Evolutionary conservation across 2,888 invertebrate genomes (phyloP), one percentile per base, ranked within the genome.

Genomic region (Epiblema foenella): DNA sequence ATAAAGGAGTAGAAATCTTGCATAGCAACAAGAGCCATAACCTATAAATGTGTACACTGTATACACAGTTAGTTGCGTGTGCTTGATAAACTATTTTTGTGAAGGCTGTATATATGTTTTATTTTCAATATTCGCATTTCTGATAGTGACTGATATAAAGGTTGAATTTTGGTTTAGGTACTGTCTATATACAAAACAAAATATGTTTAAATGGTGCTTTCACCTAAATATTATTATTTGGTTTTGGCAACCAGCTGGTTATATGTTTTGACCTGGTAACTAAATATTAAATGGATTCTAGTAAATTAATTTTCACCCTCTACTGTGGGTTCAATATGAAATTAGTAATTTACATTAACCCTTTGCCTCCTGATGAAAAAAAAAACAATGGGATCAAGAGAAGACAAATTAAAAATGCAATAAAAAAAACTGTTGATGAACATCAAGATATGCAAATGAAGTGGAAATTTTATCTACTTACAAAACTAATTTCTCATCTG

Each of bases 1-100:
- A 74, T 75, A 66, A 78, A 75, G 77, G 77, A 79, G 79, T 81
- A 77, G 73, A 83, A 86, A 85, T 85, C 87, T 89, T 83, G 88
- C 91, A 88, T 91, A 89, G 91, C 88, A 91, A 91, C 91, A 89
- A 86, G 85, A 79, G 77, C 39, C 56, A 83, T 90, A 89, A 89
- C 88, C 89, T 89, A 88, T 85, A 87, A 83, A 79, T 78, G 80
- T 85, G 83, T 87, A 84, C 83, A 83, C 82, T 82, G 79, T 75
- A 81, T 75, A 74, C 72, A 73, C 60, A 75, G 66, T 49, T 67
- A 59, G 46, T 17, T 64, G 18, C 66, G 62, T 65, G 46, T 69
- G 46, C 37, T 66, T 69, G 65, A 73, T 69, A 69, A 59, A 65
- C 46, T 72, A 52, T 69, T 54, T 69, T 58, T 46, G 57, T 46